Evolutionary conservation across 2,797 vertebrate species (phyloP), one percentile per base, ranked within the genome.

Genomic region (Cyclura pinguis): DNA sequence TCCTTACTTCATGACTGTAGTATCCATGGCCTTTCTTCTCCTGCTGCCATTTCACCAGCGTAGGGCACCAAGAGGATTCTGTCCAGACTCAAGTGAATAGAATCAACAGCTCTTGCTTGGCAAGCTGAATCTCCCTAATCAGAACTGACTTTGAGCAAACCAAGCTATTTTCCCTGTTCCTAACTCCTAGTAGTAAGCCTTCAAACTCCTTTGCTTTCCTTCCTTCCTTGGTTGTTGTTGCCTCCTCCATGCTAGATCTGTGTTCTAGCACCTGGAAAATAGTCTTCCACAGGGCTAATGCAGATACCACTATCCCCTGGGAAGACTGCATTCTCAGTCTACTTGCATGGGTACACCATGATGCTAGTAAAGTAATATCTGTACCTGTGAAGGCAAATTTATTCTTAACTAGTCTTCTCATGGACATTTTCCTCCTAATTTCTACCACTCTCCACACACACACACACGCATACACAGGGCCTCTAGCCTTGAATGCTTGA

Each of bases 401-500:
- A 62, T n/a, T 73, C 27, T 73, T 85, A 57, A 85, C 52, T 38
- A 64, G 72, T 16, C 24, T 85, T 52, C 4, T 78, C 16, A 72
- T n/a, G 20, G 29, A n/a, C 27, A 35, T 22, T 55, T 2, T 24
- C 2, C 10, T 27, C 10, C 6, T n/a, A 38, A 3, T n/a, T 64
- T n/a, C 50, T 47, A 35, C 4, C 29, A 38, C 29, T 0, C 32
- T 69, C 16, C 38, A 47, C 1, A 76, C 29, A 47, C 42, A 47
- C 42, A 47, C 42, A 42, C 42, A n/a, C n/a, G n/a, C 3, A 55
- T 62, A 93, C 90, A 13, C 24, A 90, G 89, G 32, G 62, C 0
- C 69, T 90, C 88, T 77, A 82, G 64, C 86, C 67, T 20, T 72
- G 42, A 92, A 91, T 92, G 47, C 73, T 55, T 91, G 86, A 95